A percentile compares a stretch with the other conserved stretches of the same genome.
These are phyloP conservation scores for Distichodus sexfasciatus DNA, from an alignment of 2,797 vertebrate genomes.

Conservation along the genomic window DNA sequence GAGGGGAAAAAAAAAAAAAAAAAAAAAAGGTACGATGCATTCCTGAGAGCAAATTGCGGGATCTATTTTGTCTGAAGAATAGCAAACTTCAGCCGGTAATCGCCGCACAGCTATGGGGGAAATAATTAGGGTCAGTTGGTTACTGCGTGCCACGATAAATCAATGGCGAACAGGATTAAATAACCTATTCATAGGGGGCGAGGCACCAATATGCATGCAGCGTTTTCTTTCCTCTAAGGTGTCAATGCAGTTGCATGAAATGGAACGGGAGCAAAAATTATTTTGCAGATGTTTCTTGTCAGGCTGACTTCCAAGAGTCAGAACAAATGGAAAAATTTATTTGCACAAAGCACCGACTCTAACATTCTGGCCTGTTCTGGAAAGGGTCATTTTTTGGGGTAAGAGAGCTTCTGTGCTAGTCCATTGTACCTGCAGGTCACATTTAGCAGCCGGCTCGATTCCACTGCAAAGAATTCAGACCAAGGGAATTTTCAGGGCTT, in stretches of 20 bases:
- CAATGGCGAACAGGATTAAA: slow-evolving; percentile 4
- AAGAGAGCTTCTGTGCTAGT: neutral
- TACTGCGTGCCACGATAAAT: slow-evolving; percentile 2
- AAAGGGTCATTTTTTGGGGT: neutral
- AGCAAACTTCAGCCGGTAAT: neutral
- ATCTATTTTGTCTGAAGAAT: neutral
- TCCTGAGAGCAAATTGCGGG: neutral
- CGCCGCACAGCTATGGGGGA: too few relatives aligned
- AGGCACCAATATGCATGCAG: too few relatives aligned
- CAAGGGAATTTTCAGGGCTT: slow-evolving; percentile 53
- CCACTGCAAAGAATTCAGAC: slow-evolving; percentile 20
- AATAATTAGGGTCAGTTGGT: too few relatives aligned
- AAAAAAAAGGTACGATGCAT: too few relatives aligned
- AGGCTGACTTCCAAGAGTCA: neutral
- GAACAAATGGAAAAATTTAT: neutral
- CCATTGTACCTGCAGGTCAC: neutral
- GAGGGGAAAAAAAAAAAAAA: slow-evolving; percentile 3
- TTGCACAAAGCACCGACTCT: neutral
- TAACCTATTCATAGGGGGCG: neutral
- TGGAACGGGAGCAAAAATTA: neutral
- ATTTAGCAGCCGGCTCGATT: neutral
- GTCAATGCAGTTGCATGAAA: too few relatives aligned
- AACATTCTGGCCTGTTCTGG: neutral
- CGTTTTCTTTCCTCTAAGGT: too few relatives aligned
- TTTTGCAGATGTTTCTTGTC: neutral